Base-by-base conservation (phyloP, 2,797 vertebrate species). In the Mormyrops boulengeri region DNA sequence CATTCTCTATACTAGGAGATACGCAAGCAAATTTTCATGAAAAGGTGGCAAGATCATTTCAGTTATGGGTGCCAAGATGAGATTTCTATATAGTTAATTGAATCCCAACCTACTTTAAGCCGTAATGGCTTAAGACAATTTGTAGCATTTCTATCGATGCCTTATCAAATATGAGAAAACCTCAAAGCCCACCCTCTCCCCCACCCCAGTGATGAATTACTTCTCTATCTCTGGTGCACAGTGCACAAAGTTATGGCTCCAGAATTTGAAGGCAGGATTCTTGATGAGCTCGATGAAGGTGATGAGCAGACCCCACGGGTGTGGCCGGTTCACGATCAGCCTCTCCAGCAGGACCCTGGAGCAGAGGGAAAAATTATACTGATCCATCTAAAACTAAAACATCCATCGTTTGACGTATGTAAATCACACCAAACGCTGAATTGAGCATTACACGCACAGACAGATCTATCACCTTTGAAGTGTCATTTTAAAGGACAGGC, bases 221-320 rank as follows among this genome's bases (percentile, higher is more conserved):
- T 99, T 99, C 94, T 99, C 98, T 89, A 99, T 99, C 96, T 99
- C 98, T 62, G 99, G 99, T 92, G 99, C 99, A 89, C 99, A 99
- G 95, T 99, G 98, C 93, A 99, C 99, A 95, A 99, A 99, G 93
- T 99, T 98, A 6, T 99, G 99, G 95, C 98, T 99, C 99, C 99
- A 99, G 96, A 99, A 99, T 92, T 99, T 99, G 94, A 99, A 99
- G 0, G 99, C 98, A 90, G 99, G 99, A 89, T 99, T 99, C 96
- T 99, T 99, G 92, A 99, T 99, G 94, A 99, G 96, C 95, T 99
- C 99, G 30, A 99, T 99, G 94, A 99, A 99, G 87, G 99, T 99
- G 94, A 99, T 99, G 88, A 99, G 98, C 89, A 99, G 97, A 91
- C 99, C 99, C 99, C 99, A 99, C 0, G 99, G 99, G 92, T 99